Conservation (phyloP, 92 coral and sea anemone species). For the Bergia sp. region DNA sequence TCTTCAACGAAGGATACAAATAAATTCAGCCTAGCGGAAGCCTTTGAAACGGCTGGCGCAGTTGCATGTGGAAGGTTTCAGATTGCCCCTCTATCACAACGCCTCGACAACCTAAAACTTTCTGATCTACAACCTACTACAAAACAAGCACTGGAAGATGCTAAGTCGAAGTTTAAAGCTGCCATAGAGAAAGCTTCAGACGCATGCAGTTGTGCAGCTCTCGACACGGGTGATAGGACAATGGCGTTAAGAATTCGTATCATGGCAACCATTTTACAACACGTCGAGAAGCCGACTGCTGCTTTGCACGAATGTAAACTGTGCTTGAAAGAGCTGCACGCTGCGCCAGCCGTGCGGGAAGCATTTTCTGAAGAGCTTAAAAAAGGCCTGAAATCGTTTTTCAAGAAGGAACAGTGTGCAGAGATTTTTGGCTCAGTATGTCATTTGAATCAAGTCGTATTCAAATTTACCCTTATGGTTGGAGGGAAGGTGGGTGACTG, state of each 20-base stretch:
- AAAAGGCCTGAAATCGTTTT: slow-evolving; percentile 38
- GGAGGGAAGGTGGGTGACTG: slow-evolving; percentile 10
- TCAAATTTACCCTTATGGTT: slow-evolving; percentile 7
- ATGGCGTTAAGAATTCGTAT: neutral
- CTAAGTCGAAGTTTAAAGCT: slow-evolving; percentile 15
- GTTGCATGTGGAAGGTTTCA: slow-evolving; percentile 11
- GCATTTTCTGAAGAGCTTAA: slow-evolving; percentile 31
- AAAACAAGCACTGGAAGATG: slow-evolving; percentile 20
- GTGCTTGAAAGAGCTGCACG: slow-evolving; percentile 39
- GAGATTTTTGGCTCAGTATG: slow-evolving; percentile 36
- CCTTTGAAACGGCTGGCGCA: slow-evolving; percentile 16
- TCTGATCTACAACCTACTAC: neutral
- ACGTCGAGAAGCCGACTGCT: neutral
- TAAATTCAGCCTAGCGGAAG: neutral
- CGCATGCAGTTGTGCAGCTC: neutral
- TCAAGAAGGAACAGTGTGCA: slow-evolving; percentile 28
- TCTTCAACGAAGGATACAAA: neutral
- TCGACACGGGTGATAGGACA: neutral
- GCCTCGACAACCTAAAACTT: neutral
- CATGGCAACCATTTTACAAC: slow-evolving; percentile 38
- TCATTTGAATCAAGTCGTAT: slow-evolving; percentile 30
- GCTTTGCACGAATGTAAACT: slow-evolving; percentile 3
- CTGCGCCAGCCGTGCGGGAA: slow-evolving; percentile 19
- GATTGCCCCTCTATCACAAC: neutral
- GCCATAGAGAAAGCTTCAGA: slow-evolving; percentile 29